A percentile compares a stretch with the other conserved stretches of the same genome.
Conservation (phyloP, 2,888 invertebrate genomes). For the Volucella inanis region DNA sequence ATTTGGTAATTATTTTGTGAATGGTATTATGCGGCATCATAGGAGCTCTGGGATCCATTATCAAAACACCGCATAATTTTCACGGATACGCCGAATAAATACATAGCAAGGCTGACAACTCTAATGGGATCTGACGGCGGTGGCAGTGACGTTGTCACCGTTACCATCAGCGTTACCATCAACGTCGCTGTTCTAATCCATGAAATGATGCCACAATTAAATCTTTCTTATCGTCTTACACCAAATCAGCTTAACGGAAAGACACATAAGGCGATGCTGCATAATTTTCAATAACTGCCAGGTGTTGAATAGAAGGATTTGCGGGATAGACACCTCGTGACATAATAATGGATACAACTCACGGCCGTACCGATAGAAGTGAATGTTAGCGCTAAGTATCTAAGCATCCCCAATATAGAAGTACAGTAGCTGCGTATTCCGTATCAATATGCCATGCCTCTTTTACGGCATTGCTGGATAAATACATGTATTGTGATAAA, state of each 20-base stretch:
- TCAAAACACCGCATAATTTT: slow-evolving; percentile 45
- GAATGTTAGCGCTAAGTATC: not conserved
- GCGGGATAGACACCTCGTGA: not conserved
- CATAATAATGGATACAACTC: not conserved
- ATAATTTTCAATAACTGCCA: slow-evolving; percentile 56
- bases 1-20: slow-evolving; percentile 51
- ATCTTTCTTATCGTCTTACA: slow-evolving; percentile 41
- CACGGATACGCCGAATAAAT: slow-evolving; percentile 35
- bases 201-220: slow-evolving; percentile 49
- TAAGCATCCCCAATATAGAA: not conserved
- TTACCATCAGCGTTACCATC: not conserved
- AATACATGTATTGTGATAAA: slow-evolving; percentile 51
- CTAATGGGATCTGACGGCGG: slow-evolving; percentile 19
- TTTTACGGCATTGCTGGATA: slow-evolving; percentile 6
- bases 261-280: slow-evolving; percentile 9
- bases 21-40: slow-evolving; percentile 46
- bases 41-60: slow-evolving; percentile 40
- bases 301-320: slow-evolving; percentile 48
- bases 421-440: not conserved
- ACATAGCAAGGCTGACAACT: slow-evolving; percentile 19
- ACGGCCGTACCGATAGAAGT: not conserved
- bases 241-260: slow-evolving; percentile 37
- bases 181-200: slow-evolving; percentile 21
- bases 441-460: slow-evolving; percentile 25
- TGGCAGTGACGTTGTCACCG: not conserved